Evolutionary conservation across 1,140 invertebrate genomes (phyloP), one percentile per base, ranked within the genome.

Genomic region (Bombus sylvicola): DNA sequence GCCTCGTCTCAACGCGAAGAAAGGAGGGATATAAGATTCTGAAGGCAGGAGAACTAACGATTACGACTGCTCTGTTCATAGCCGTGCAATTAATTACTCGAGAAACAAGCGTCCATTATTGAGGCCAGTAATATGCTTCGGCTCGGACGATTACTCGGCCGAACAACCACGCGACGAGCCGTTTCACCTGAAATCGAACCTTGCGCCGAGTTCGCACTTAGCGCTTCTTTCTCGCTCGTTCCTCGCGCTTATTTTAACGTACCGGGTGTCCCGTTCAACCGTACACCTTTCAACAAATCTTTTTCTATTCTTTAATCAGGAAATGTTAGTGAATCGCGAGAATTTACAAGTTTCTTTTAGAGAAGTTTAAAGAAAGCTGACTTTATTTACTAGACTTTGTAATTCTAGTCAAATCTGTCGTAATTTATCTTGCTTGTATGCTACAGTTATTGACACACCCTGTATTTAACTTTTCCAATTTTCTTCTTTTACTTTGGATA

Each of bases 91-190:
- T 84, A 84, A 84, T 84, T 77, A 69, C 82, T 78, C 64, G 82
- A 84, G 82, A 79, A 84, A 83, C 82, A 83, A 78, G 62, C 75
- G 64, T 71, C 82, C 41, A 69, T 84, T 78, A 84, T 71, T 75
- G 62, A 64, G 34, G 5, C 62, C 34, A 31, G 64, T 57, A 69
- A 78, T 78, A 83, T 83, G 22, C 82, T 78, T 53, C 59, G 74
- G 41, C 34, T 37, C 43, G 64, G 57, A 4, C 66, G 81, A 83
- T 83, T 83, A 83, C 72, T 47, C 72, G 72, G 59, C 59, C 62
- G 47, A 83, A 75, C 47, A 64, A 64, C 72, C 71, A 47, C 59
- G 71, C 81, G 71, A 62, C 57, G 53, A 47, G 15, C 39, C 78
- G 43, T 64, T 71, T 71, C 78, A 53, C 1, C 37, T 81, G 47